Percentiles rank a stretch among this genome's conserved stretches.
phyloP scores from a whole-genome alignment of 2,888 invertebrate genomes.

The Macroteleia sp. region DNA sequence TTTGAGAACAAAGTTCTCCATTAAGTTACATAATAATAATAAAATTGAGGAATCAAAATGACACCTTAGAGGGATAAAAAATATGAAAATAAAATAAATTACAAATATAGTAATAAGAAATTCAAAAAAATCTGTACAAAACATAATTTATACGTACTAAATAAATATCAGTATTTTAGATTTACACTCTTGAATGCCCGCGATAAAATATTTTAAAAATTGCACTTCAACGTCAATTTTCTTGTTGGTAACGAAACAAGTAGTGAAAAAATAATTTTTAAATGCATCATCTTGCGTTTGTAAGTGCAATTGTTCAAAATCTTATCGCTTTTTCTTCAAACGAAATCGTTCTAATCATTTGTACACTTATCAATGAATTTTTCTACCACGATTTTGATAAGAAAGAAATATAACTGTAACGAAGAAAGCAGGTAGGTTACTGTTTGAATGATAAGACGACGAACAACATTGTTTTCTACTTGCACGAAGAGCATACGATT shows the following conservation, averaged over 20 bases:
- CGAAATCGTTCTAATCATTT: slow-evolving; percentile 6
- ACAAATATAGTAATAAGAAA: too few species aligned
- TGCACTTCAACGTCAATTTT: slow-evolving; percentile 12
- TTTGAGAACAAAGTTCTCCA: too few species aligned
- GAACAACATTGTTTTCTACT: slow-evolving; percentile 72
- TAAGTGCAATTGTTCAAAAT: slow-evolving; percentile 13
- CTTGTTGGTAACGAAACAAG: background rate
- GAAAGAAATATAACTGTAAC: slow-evolving; percentile 55
- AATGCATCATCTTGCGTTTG: slow-evolving; percentile 32
- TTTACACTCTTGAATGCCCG: too few species aligned
- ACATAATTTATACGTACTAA: too few species aligned
- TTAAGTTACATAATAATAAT: too few species aligned
- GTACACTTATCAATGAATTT: slow-evolving; percentile 8
- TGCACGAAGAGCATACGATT: slow-evolving; percentile 39
- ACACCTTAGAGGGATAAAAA: too few species aligned
- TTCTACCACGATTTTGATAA: slow-evolving; percentile 26
- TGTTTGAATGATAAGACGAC: slow-evolving; percentile 76
- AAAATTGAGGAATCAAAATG: too few species aligned
- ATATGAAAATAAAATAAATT: too few species aligned
- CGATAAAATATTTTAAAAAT: too few species aligned
- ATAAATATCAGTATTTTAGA: too few species aligned
- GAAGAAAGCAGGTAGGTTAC: slow-evolving; percentile 66
- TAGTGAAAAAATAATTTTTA: slow-evolving; percentile 12
- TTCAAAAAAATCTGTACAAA: too few species aligned
- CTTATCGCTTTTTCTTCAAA: background rate